These are phyloP conservation scores for Apocrypta bakeri DNA, from an alignment of 1,140 invertebrate genomes.

Conservation along the genomic window DNA sequence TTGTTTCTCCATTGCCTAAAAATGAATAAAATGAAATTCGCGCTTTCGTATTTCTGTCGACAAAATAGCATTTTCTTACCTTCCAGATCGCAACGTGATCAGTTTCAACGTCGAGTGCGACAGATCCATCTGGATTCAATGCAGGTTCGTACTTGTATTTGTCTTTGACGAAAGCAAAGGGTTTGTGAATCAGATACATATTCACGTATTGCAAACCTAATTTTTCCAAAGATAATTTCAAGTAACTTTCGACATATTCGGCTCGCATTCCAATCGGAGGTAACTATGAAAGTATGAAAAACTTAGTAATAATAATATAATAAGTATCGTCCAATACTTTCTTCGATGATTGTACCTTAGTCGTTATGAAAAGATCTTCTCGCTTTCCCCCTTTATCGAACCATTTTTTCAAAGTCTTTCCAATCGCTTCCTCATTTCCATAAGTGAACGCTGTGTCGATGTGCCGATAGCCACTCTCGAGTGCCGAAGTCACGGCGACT, in stretches of 20 bases:
- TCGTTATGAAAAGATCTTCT: slow-evolving; percentile 45
- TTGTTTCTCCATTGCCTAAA: slow-evolving; percentile 79
- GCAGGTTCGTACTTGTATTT: slow-evolving; percentile 64
- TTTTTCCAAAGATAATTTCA: slow-evolving; percentile 46
- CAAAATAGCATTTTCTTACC: slow-evolving; percentile 56
- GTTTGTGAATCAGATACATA: slow-evolving; percentile 81
- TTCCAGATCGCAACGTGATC: slow-evolving; percentile 84
- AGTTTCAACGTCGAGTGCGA: slow-evolving; percentile 78
- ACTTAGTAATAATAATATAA: background rate
- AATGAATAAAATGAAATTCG: background rate
- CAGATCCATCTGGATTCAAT: slow-evolving; percentile 64
- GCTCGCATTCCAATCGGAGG: slow-evolving; percentile 29
- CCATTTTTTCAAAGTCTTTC: slow-evolving; percentile 44
- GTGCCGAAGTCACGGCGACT: slow-evolving; percentile 19
- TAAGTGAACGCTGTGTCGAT: slow-evolving; percentile 49
- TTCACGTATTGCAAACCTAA: slow-evolving; percentile 78
- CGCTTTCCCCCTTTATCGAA: slow-evolving; percentile 43
- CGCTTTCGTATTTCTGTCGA: too few relatives aligned
- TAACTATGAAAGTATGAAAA: slow-evolving; percentile 51
- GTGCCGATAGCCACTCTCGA: slow-evolving; percentile 41
- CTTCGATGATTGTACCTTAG: slow-evolving; percentile 27
- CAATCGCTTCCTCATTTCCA: slow-evolving; percentile 46
- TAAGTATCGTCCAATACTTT: background rate
- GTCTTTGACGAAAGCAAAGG: slow-evolving; percentile 79
- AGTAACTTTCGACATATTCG: slow-evolving; percentile 10